phyloP scores from a whole-genome alignment of 2,797 vertebrate species.

The Scleropages formosus region DNA sequence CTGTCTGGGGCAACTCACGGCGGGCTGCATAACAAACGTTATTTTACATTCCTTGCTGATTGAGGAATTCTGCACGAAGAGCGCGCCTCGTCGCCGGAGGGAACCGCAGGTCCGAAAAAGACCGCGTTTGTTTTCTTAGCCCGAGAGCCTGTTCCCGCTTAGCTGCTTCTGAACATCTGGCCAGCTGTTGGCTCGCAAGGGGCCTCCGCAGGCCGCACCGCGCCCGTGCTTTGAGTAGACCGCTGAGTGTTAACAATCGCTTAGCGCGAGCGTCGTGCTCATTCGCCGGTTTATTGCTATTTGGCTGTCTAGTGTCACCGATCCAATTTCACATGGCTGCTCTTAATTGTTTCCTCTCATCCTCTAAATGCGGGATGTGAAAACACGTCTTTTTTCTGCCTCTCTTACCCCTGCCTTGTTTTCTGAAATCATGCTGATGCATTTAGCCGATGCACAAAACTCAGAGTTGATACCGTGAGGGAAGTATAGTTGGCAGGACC shows the following conservation, averaged over 20 bases:
- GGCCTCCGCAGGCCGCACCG: background rate
- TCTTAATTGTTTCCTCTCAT: constrained; percentile 18
- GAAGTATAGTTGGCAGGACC: constrained; percentile 17
- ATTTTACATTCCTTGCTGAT: constrained; percentile 72
- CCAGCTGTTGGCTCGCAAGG: constrained; percentile 26
- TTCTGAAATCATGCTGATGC: constrained; percentile 25
- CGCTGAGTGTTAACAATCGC: constrained; percentile 15
- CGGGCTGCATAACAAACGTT: constrained; percentile 60
- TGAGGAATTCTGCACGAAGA: constrained; percentile 69
- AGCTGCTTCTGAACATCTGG: constrained; percentile 59
- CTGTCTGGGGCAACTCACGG: constrained; percentile 58
- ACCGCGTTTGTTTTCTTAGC: constrained; percentile 65
- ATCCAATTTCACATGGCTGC: constrained; percentile 12
- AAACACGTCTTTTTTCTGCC: constrained; percentile 2
- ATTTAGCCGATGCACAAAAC: constrained; percentile 22
- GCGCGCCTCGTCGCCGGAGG: constrained; percentile 43
- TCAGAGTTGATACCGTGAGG: background rate
- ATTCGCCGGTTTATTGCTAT: constrained; percentile 1
- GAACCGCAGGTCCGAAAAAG: constrained; percentile 63
- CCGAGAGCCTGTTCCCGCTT: constrained; percentile 63
- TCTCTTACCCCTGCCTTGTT: constrained; percentile 16
- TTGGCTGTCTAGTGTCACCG: background rate
- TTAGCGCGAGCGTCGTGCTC: background rate
- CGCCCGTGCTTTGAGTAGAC: constrained; percentile 12
- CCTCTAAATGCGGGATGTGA: background rate